Base-by-base conservation (phyloP, 2,888 invertebrate species). In the Eupithecia subumbrata region DNA sequence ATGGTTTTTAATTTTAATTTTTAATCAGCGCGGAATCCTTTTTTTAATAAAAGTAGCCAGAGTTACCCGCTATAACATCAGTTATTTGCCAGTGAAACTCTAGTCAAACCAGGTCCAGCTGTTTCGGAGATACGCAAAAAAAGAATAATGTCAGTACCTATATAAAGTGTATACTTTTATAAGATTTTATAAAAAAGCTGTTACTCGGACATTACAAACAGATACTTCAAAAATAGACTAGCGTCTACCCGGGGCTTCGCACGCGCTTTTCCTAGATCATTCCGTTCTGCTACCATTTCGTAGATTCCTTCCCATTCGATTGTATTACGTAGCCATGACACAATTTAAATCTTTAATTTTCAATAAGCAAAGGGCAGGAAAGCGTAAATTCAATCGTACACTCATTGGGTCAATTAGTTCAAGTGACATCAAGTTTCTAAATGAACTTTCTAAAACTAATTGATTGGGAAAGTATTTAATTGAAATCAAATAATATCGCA, bases 311-410 rank as follows among this genome's bases (percentile, higher is more conserved):
- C 11, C 1, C 4, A 12, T 56, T 22, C 4, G 22, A 22, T n/a
- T 12, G 22, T 56, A 56, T 11, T 22, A 11, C 8, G 56, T 25
- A 25, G 14, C 25, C 60, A 25, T 60, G 60, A 14, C 25, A 60
- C 60, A 60, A 60, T 60, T 25, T 60, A 60, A 60, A 60, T 25
- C 60, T 60, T 60, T 14, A 60, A 60, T 64, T 63, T 64, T 34
- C 34, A 80, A 83, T 73, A 69, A 60, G 48, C 45, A 48, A 71
- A 74, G 83, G 80, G 78, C 80, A 87, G 76, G 87, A 89, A 89
- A 89, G 90, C 88, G 88, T 89, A 81, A 88, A 87, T 82, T 85
- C 75, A 87, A 87, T 86, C 84, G 80, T 82, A 83, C 75, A 80
- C 75, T 82, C 83, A 83, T 82, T 85, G 77, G 76, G 78, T 83